These are phyloP conservation scores for Linnaemya tessellans DNA, from an alignment of 2,888 invertebrate genomes.

Conservation along the genomic window DNA sequence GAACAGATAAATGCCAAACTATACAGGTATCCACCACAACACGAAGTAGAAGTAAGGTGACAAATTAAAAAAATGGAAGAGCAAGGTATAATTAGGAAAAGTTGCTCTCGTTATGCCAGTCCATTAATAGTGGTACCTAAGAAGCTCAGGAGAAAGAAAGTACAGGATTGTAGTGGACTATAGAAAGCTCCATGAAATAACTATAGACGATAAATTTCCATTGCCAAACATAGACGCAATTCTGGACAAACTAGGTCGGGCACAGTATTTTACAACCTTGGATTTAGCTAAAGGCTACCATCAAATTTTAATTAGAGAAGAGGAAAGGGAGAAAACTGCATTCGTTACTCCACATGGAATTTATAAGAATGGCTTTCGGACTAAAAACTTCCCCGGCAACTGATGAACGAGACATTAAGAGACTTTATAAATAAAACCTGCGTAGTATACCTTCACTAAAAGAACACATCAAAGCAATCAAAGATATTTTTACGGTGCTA, in stretches of 20 bases:
- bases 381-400: constrained; percentile 2
- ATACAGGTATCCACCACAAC: too few relatives aligned
- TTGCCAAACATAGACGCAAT: too few relatives aligned
- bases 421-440: neutral
- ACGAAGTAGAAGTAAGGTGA: too few relatives aligned
- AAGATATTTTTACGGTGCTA: too few relatives aligned
- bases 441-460: neutral
- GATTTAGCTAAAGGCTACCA: too few relatives aligned
- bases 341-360: neutral
- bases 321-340: neutral
- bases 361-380: neutral
- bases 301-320: too few relatives aligned
- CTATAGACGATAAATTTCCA: neutral
- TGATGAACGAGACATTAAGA: neutral
- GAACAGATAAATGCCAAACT: too few relatives aligned
- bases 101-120: neutral
- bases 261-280: too few relatives aligned
- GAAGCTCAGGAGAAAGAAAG: neutral
- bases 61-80: too few relatives aligned
- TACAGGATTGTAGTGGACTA: neutral
- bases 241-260: too few relatives aligned
- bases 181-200: neutral
- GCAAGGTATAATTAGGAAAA: neutral
- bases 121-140: neutral
- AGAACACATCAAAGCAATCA: neutral